phyloP scores from a whole-genome alignment of 2,797 vertebrate genomes.

The Masticophis lateralis region DNA sequence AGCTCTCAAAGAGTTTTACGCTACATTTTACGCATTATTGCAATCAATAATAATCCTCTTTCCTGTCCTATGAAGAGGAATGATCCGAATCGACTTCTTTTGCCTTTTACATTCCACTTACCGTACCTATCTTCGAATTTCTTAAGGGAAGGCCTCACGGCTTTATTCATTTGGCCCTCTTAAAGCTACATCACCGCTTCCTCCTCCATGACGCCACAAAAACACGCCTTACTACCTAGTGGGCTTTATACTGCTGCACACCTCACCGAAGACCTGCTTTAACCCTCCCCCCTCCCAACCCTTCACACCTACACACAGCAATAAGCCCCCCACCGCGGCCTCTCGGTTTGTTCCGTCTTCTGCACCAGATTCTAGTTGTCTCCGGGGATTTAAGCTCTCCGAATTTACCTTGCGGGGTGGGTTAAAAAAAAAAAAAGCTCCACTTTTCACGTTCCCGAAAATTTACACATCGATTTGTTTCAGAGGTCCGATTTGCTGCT shows the following conservation, averaged over 20 bases:
- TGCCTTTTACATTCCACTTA: not conserved
- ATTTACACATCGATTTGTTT: not conserved
- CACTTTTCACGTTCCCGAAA: not conserved
- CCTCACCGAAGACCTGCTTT: not conserved
- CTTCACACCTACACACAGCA: not conserved
- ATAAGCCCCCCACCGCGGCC: not conserved
- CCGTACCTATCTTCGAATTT: not conserved
- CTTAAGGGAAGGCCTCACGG: not conserved
- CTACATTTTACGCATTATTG: not conserved
- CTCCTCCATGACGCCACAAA: not conserved
- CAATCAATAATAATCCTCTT: not conserved
- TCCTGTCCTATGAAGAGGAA: not conserved
- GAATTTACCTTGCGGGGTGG: not conserved
- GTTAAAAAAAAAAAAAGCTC: not conserved
- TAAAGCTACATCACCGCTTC: not conserved
- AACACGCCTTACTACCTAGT: not conserved
- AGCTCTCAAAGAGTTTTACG: not conserved
- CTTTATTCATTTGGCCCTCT: not conserved
- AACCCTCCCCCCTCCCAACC: not conserved
- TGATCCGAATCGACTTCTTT: not conserved
- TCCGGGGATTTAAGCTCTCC: not conserved
- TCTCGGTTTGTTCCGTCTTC: not conserved
- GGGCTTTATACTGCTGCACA: not conserved
- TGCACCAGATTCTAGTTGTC: not conserved
- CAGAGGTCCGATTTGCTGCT: not conserved